A percentile compares a stretch with the other conserved stretches of the same genome.
These are phyloP conservation scores for Eretmochelys imbricata DNA, from an alignment of 2,113 vertebrate species.

Conservation along the genomic window DNA sequence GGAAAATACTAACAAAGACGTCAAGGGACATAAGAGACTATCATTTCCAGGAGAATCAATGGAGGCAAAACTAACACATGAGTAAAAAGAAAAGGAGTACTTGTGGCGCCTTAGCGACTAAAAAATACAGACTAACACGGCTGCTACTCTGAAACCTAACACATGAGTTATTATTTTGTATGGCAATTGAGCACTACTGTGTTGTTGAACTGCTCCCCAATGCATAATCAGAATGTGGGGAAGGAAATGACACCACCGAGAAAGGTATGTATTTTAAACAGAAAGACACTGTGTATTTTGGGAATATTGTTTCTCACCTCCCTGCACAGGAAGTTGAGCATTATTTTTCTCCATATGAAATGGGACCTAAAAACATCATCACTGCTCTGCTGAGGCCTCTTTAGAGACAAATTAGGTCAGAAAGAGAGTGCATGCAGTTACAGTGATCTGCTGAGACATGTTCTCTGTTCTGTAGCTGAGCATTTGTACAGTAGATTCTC, in stretches of 20 bases:
- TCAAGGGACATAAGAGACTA: background rate
- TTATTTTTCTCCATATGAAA: background rate
- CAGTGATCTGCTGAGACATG: background rate
- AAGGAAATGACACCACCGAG: conserved; percentile 62
- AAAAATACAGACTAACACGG: no score
- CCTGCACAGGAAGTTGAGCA: background rate
- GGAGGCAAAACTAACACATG: conserved; percentile 29
- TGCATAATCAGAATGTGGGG: conserved; percentile 30
- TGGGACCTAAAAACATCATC: background rate
- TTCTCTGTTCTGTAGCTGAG: background rate
- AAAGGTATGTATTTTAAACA: background rate
- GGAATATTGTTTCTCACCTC: conserved; percentile 11
- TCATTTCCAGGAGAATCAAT: conserved; percentile 50
- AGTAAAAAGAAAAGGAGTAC: no score
- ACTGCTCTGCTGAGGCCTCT: background rate
- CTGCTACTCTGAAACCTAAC: no score
- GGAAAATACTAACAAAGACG: conserved; percentile 12
- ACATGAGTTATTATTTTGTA: conserved; percentile 8
- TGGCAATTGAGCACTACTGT: conserved; percentile 30
- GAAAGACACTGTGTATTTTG: background rate
- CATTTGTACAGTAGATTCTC: background rate
- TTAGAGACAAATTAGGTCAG: background rate
- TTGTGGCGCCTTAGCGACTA: no score
- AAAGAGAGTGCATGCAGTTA: background rate
- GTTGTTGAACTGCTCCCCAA: conserved; percentile 45